Conservation (phyloP, 2,113 vertebrate species). For the Syngnathus floridae region DNA sequence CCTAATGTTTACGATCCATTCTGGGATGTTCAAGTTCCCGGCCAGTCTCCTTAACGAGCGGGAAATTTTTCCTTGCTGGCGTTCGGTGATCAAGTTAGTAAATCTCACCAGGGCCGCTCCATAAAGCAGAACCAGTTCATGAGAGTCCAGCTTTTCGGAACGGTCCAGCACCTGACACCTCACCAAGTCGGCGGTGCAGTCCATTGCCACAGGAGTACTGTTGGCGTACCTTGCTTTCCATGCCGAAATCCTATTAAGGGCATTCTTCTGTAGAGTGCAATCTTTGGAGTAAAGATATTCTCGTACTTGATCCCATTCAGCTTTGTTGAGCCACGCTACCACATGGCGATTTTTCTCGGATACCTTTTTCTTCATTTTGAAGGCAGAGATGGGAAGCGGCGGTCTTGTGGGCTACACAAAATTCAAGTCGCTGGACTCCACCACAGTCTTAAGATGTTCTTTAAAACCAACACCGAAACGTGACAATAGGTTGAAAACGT, state of each 20-base stretch:
- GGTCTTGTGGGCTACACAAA: not conserved
- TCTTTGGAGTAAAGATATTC: constrained; percentile 87
- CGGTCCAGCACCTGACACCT: constrained; percentile 85
- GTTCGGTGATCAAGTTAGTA: constrained; percentile 89
- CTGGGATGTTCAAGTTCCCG: constrained; percentile 83
- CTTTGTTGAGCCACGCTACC: constrained; percentile 86
- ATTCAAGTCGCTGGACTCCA: not conserved
- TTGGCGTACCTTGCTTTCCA: constrained; percentile 85
- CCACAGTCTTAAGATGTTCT: not conserved
- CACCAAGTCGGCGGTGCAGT: constrained; percentile 87
- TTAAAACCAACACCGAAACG: not conserved
- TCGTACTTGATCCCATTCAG: constrained; percentile 91
- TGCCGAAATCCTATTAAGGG: constrained; percentile 81
- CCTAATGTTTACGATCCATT: constrained; percentile 89
- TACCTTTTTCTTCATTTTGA: constrained; percentile 64
- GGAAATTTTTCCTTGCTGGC: constrained; percentile 74
- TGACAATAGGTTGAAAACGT: too few species aligned
- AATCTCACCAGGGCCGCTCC: constrained; percentile 88
- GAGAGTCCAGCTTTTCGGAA: constrained; percentile 72
- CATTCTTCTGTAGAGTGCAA: constrained; percentile 74
- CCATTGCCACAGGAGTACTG: constrained; percentile 86
- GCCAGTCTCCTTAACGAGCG: constrained; percentile 80
- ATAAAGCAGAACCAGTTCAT: constrained; percentile 84
- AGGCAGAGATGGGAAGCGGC: not conserved
- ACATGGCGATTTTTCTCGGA: constrained; percentile 69